These are phyloP conservation scores for Maconellicoccus hirsutus DNA, from an alignment of 1,140 invertebrate genomes.

Conservation along the genomic window DNA sequence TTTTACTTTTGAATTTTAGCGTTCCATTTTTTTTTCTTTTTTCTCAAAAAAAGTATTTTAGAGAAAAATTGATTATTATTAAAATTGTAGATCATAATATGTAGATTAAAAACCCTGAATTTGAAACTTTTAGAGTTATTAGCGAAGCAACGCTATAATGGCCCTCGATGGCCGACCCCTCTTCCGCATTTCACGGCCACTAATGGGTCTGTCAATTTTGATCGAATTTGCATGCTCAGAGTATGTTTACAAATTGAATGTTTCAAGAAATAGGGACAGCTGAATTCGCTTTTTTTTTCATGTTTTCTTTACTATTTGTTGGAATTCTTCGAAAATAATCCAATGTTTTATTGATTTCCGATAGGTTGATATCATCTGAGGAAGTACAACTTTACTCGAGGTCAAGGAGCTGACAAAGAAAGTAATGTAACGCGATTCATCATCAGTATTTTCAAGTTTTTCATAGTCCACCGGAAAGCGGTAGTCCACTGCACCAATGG, in stretches of 20 bases:
- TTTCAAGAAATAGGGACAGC: slow-evolving; percentile 11
- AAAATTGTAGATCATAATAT: too few relatives aligned
- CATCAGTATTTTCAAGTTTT: background rate
- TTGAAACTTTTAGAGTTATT: too few relatives aligned
- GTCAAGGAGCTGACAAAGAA: background rate
- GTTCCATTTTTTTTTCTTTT: too few relatives aligned
- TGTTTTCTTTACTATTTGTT: background rate
- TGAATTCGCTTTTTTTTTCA: background rate
- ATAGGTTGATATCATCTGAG: background rate
- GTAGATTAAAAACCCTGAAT: too few relatives aligned
- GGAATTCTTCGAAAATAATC: background rate
- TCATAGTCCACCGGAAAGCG: background rate
- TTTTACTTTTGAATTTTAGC: too few relatives aligned
- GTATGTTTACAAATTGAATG: slow-evolving; percentile 12
- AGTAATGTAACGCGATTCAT: background rate
- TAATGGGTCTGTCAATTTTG: slow-evolving; percentile 1
- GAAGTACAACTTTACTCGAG: background rate
- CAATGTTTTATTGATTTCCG: background rate
- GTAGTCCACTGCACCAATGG: background rate
- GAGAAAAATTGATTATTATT: too few relatives aligned
- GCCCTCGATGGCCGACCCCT: slow-evolving; percentile 25
- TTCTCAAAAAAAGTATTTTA: too few relatives aligned
- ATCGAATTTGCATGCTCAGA: slow-evolving; percentile 20
- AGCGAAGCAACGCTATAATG: slow-evolving; percentile 23
- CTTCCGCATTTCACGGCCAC: slow-evolving; percentile 24